Percentiles rank a stretch among this genome's conserved stretches.
Evolutionary conservation across 1,140 invertebrate species (phyloP).

Genomic region (Pissodes strobi): DNA sequence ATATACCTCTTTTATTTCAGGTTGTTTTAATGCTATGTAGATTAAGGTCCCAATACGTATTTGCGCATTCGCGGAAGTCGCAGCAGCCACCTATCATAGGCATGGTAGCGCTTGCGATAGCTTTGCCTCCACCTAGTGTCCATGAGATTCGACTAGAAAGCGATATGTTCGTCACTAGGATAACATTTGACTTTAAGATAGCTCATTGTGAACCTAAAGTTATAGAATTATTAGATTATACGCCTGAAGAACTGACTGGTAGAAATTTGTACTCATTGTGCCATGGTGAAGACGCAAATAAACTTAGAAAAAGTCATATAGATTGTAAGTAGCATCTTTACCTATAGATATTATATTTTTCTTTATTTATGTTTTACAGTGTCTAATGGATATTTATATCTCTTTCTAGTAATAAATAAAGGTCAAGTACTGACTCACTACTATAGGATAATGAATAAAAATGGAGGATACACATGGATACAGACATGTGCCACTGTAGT

Average conservation of each 20-base stretch:
- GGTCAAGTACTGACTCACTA: constrained; percentile 96
- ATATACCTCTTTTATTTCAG: constrained; percentile 61
- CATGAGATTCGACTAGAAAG: constrained; percentile 94
- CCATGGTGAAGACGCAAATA: constrained; percentile 93
- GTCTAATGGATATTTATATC: constrained; percentile 13
- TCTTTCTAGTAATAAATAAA: constrained; percentile 89
- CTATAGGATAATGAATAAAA: constrained; percentile 94
- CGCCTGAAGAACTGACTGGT: constrained; percentile 90
- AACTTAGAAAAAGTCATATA: constrained; percentile 88
- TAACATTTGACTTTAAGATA: constrained; percentile 94
- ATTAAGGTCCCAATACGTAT: constrained; percentile 87
- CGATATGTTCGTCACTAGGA: constrained; percentile 95
- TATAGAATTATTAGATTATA: constrained; percentile 89
- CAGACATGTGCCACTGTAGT: constrained; percentile 97
- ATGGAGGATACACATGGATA: constrained; percentile 93
- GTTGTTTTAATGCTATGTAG: constrained; percentile 90
- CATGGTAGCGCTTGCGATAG: constrained; percentile 93
- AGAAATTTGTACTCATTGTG: constrained; percentile 92
- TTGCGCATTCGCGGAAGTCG: constrained; percentile 84
- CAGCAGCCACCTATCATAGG: constrained; percentile 83
- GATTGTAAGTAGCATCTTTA: constrained; percentile 83
- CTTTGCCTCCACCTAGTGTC: constrained; percentile 92
- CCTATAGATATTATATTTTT: background rate
- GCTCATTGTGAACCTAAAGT: constrained; percentile 97
- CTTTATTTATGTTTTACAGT: background rate